A percentile compares a stretch with the other conserved stretches of the same genome.
Conservation (phyloP, 35 echinoderm and acorn worm species). For the Ophioderma brevispina region DNA sequence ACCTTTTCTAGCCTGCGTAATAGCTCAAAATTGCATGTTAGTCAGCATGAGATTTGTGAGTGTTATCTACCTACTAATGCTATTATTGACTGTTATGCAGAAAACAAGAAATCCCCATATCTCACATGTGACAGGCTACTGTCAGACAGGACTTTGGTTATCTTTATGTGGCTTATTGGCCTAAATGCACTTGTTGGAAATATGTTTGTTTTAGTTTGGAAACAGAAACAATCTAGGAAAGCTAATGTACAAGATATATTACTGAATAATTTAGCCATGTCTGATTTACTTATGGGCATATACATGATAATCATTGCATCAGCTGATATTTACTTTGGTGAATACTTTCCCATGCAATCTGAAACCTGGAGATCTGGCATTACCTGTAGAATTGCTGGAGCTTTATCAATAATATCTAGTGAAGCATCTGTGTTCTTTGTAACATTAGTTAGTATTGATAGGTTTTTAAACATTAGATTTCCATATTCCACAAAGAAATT, state of each 20-base stretch:
- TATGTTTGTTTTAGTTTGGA: background rate
- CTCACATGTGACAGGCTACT: background rate
- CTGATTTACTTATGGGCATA: background rate
- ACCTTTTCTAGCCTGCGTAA: background rate
- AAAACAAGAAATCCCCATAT: background rate
- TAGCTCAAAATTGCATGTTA: background rate
- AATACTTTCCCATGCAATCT: background rate
- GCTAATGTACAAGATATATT: background rate
- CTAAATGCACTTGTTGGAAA: background rate
- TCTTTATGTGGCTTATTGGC: background rate
- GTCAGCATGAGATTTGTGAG: background rate
- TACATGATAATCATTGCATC: background rate
- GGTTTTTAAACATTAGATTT: background rate
- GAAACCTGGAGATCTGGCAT: background rate
- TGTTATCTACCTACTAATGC: background rate
- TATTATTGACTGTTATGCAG: background rate
- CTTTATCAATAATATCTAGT: background rate
- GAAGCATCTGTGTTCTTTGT: background rate
- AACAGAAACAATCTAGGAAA: background rate
- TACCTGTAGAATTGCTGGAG: background rate
- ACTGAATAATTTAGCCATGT: background rate
- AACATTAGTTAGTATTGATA: background rate
- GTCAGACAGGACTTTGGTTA: background rate
- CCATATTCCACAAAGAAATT: background rate
- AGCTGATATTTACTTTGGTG: background rate